phyloP scores from a whole-genome alignment of 2,113 vertebrate species.

The Copsychus sechellarum region DNA sequence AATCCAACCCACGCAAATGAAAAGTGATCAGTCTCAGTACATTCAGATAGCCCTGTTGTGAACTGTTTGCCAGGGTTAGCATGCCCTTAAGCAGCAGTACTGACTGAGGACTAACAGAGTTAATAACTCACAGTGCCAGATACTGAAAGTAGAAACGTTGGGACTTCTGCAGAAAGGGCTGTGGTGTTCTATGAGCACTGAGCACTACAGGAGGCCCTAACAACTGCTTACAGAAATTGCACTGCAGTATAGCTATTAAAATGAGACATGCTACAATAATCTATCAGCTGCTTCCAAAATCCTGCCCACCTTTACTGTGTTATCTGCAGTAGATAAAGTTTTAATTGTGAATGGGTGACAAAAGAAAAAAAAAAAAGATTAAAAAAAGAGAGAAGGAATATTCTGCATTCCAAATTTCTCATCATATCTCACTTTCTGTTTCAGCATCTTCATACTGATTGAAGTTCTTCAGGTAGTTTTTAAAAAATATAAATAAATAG shows the following conservation, averaged over 20 bases:
- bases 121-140: not conserved
- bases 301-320: slow-evolving; percentile 24
- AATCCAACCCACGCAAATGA: not conserved
- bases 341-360: slow-evolving; percentile 12
- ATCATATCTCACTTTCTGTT: not conserved
- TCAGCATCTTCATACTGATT: not conserved
- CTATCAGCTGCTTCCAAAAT: slow-evolving; percentile 27
- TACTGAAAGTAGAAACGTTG: not conserved
- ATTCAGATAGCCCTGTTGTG: not conserved
- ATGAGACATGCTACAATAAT: slow-evolving; percentile 18
- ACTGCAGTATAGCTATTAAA: slow-evolving; percentile 1
- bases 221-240: not conserved
- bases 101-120: not conserved
- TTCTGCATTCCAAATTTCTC: slow-evolving; percentile 17
- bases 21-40: not conserved
- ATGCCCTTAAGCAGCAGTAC: not conserved
- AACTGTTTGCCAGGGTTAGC: not conserved
- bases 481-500: not conserved
- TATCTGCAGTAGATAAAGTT: slow-evolving; percentile 27
- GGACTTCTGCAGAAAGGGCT: not conserved
- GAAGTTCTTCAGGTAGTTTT: not conserved
- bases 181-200: not conserved
- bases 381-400: not conserved
- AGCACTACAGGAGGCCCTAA: not conserved
- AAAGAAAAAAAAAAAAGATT: not conserved